Evolutionary conservation across 1,140 invertebrate genomes (phyloP).

Genomic region (Diprion similis): DNA sequence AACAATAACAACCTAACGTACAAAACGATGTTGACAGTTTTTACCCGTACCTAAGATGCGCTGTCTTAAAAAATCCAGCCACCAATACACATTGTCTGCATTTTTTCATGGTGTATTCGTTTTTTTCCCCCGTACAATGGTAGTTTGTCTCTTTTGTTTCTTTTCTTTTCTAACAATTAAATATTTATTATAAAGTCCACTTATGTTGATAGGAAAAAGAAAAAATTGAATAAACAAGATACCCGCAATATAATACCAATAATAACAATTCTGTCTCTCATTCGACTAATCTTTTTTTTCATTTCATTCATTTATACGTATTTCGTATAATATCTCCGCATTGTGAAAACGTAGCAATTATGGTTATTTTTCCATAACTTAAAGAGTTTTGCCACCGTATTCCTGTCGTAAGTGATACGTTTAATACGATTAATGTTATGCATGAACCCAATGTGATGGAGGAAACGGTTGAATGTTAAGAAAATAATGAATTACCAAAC

Average conservation of each 20-base stretch:
- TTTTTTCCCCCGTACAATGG: constrained; percentile 26
- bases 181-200: background rate
- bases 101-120: constrained; percentile 43
- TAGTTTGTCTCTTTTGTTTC: constrained; percentile 19
- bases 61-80: constrained; percentile 53
- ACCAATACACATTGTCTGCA: constrained; percentile 66
- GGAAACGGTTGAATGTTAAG: too few relatives aligned
- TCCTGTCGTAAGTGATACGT: too few relatives aligned
- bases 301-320: background rate
- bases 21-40: too few relatives aligned
- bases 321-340: background rate
- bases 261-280: too few relatives aligned
- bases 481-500: too few relatives aligned
- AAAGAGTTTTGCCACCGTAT: too few relatives aligned
- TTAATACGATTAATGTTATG: too few relatives aligned
- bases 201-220: background rate
- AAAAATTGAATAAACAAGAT: background rate
- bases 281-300: background rate
- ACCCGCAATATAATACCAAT: too few relatives aligned
- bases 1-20: too few relatives aligned
- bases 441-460: too few relatives aligned
- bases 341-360: background rate
- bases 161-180: constrained; percentile 14
- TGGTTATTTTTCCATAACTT: background rate
- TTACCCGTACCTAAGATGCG: constrained; percentile 23